Evolutionary conservation across 2,113 vertebrate species (phyloP).

Genomic region (Bubo scandiacus): DNA sequence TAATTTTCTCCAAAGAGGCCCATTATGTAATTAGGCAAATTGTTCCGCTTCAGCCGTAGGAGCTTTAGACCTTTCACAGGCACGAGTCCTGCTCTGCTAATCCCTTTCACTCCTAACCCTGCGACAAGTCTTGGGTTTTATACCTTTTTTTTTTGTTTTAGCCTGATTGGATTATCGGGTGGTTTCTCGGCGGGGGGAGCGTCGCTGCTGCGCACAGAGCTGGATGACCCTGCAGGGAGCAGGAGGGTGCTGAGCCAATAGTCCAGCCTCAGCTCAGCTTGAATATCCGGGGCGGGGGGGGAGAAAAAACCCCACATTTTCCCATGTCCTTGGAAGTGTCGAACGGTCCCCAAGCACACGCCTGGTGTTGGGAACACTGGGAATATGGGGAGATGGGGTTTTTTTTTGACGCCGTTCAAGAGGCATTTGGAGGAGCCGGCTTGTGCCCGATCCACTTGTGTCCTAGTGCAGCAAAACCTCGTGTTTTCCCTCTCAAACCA

Average conservation of each 20-base stretch:
- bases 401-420: neutral
- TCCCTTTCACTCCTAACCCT: neutral
- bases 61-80: neutral
- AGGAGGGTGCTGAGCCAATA: accelerated
- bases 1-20: neutral
- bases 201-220: neutral
- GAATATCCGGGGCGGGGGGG: neutral
- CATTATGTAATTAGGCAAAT: neutral
- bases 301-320: neutral
- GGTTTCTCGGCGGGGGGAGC: neutral
- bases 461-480: neutral
- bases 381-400: neutral
- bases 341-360: accelerated
- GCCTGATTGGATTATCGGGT: neutral
- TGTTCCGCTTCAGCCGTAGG: neutral
- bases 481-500: no score
- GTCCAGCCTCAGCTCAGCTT: neutral
- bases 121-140: neutral
- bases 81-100: neutral
- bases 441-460: accelerated
- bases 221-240: neutral
- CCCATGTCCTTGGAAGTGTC: accelerated
- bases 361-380: accelerated
- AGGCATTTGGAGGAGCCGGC: neutral
- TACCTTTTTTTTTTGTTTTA: no score